Conservation (phyloP, 1,140 invertebrate species). For the Pseudomyrmex pallidus region DNA sequence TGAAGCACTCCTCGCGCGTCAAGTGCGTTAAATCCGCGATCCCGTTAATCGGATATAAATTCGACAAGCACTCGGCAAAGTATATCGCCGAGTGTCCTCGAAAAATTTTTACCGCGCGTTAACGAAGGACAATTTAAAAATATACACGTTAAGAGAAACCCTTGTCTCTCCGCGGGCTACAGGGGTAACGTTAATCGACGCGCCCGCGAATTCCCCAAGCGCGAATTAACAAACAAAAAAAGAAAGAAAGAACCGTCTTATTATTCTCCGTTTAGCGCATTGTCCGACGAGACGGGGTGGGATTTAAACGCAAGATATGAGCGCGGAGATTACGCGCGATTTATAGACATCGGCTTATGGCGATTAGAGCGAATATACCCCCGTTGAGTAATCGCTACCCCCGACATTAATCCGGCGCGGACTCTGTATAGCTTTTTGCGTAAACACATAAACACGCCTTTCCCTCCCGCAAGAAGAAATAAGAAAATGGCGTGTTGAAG, state of each 20-base stretch:
- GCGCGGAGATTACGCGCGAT: slow-evolving; percentile 40
- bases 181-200: not conserved
- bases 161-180: no score
- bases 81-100: not conserved
- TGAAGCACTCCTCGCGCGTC: not conserved
- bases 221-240: not conserved
- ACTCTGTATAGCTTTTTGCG: not conserved
- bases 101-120: not conserved
- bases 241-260: not conserved
- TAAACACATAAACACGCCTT: slow-evolving; percentile 4
- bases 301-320: slow-evolving; percentile 35
- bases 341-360: slow-evolving; percentile 30
- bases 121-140: not conserved
- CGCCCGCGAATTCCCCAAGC: not conserved
- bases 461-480: no score
- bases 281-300: not conserved
- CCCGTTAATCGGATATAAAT: slow-evolving; percentile 9
- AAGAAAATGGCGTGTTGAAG: not conserved
- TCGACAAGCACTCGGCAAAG: not conserved
- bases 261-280: slow-evolving; percentile 14
- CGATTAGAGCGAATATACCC: slow-evolving; percentile 22
- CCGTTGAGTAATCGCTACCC: slow-evolving; percentile 23
- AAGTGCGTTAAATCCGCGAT: slow-evolving; percentile 11
- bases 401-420: slow-evolving; percentile 12
- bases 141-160: not conserved